These are phyloP conservation scores for Drosophila nasuta DNA, from an alignment of 1,140 invertebrate species.

Conservation along the genomic window DNA sequence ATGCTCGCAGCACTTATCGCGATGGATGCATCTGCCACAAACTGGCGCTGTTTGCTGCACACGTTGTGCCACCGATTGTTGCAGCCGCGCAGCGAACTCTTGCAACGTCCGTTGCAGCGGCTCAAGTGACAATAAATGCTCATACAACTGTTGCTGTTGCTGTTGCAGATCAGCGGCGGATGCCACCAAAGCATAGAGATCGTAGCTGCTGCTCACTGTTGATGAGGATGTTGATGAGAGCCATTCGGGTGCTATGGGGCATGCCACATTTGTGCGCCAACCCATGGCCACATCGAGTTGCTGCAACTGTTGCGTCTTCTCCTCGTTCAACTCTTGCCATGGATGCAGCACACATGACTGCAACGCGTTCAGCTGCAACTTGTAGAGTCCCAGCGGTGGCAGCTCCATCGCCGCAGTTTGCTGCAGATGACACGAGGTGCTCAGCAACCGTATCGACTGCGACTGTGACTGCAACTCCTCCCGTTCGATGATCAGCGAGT, in stretches of 20 bases:
- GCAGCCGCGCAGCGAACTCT: conserved; percentile 86
- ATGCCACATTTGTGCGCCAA: conserved; percentile 34
- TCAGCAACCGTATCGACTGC: conserved; percentile 87
- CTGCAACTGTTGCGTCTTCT: conserved; percentile 36
- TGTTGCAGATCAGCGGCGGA: conserved; percentile 68
- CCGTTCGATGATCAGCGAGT: conserved; percentile 91
- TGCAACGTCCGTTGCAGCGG: conserved; percentile 80
- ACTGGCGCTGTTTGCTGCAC: conserved; percentile 88
- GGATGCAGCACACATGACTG: conserved; percentile 49
- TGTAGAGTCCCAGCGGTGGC: conserved; percentile 87
- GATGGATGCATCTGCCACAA: conserved; percentile 87
- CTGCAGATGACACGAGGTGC: conserved; percentile 84
- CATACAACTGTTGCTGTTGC: conserved; percentile 25
- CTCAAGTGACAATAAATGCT: conserved; percentile 18
- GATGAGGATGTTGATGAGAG: conserved; percentile 17
- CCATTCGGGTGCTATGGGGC: conserved; percentile 46
- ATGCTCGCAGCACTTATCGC: conserved; percentile 89
- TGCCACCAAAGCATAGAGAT: conserved; percentile 27
- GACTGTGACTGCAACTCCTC: conserved; percentile 47
- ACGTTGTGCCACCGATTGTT: conserved; percentile 88
- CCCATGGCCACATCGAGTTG: conserved; percentile 37
- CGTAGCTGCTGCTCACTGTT: not conserved
- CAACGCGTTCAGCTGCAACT: conserved; percentile 38
- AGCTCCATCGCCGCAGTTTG: conserved; percentile 86
- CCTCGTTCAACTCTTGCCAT: conserved; percentile 54